Evolutionary conservation across 2,888 invertebrate genomes (phyloP), one percentile per base, ranked within the genome.

Genomic region (Fissipunctia ypsillon): DNA sequence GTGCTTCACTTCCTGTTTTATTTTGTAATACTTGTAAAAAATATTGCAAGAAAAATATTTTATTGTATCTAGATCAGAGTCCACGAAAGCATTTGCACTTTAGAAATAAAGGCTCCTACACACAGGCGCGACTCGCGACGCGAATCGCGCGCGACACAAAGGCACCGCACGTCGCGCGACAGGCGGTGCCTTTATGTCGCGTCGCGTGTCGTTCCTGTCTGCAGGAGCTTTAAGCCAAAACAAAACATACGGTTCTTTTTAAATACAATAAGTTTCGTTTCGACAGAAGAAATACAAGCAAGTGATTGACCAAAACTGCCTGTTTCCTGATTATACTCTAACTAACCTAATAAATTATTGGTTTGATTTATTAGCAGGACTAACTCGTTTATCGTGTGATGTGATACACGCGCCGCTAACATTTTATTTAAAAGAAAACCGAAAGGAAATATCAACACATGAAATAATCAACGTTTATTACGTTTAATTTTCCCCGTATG

Each of bases 391-490:
- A 78, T 63, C 54, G 48, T 16, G 71, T 65, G 68, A 67, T 78
- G 38, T 52, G 69, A 56, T 60, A 71, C 84, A 84, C 84, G 84
- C 80, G 80, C 48, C 35, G 25, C 60, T 64, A 68, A 81, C 84
- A 61, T 74, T 79, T 73, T 56, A 79, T 75, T 70, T 80, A 66
- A n/a, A n/a, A 69, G 65, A 76, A 63, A 25, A 56, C 10, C 41
- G 38, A 54, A 69, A 65, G 43, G 25, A 61, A 48, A 78, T 60
- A 68, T 54, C 52, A 38, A 50, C 54, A 70, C 73, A 83, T 81
- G 41, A 83, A 83, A 84, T 71, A 86, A 77, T 79, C 52, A 79
- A 50, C 65, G 50, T 63, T 56, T 77, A 63, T 84, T 81, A 41
- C 63, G 50, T 63, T 56, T 77, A 65, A 86, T 81, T 86, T 63